These are phyloP conservation scores for Cryptocephalus primarius DNA, from an alignment of 2,888 invertebrate genomes.

Conservation along the genomic window DNA sequence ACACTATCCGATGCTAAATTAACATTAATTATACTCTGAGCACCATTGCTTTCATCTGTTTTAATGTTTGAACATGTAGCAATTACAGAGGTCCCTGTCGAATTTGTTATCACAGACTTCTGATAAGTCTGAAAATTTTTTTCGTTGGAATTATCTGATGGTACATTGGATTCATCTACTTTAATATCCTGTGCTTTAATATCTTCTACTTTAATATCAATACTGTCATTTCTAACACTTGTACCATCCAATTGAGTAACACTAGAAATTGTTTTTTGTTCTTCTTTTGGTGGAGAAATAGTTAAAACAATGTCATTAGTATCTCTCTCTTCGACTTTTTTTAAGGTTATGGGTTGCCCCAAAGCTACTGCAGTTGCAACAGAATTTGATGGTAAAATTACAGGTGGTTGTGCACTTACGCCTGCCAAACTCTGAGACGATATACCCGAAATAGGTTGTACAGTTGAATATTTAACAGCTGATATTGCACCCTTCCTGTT, in stretches of 20 bases:
- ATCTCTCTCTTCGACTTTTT: constrained; percentile 32
- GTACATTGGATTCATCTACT: constrained; percentile 12
- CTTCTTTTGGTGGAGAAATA: constrained; percentile 31
- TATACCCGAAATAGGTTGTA: constrained; percentile 36
- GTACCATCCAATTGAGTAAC: constrained; percentile 27
- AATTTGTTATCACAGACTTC: constrained; percentile 21
- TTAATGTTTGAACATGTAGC: constrained; percentile 22
- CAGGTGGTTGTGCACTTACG: constrained; percentile 36
- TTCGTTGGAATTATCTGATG: constrained; percentile 21
- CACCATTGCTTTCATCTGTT: constrained; percentile 15
- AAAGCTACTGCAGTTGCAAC: constrained; percentile 32
- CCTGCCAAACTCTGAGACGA: constrained; percentile 34
- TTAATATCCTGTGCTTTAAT: background rate
- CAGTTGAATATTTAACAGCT: constrained; percentile 42
- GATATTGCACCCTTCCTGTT: constrained; percentile 47
- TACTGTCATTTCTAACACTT: constrained; percentile 21
- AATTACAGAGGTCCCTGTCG: constrained; percentile 35
- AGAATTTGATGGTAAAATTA: constrained; percentile 34
- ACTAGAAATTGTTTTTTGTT: constrained; percentile 8
- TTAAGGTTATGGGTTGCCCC: constrained; percentile 33
- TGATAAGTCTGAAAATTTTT: constrained; percentile 23
- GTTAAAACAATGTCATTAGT: constrained; percentile 32
- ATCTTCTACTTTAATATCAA: constrained; percentile 28
- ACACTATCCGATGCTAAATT: constrained; percentile 23
- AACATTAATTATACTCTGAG: constrained; percentile 24